Conservation (phyloP, 2,888 invertebrate species). For the Scaeva pyrastri region DNA sequence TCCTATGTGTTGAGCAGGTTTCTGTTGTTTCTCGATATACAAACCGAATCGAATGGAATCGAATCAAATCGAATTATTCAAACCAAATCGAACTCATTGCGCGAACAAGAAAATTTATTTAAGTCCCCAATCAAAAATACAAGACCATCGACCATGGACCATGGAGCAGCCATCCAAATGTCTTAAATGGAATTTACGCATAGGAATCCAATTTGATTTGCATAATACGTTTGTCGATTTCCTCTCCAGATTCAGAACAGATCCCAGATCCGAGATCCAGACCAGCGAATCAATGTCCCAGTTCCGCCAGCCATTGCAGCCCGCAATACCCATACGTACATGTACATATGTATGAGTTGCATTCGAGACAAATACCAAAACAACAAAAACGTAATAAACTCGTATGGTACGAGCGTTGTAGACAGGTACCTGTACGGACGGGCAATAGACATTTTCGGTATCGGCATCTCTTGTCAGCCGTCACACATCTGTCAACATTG, state of each 20-base stretch:
- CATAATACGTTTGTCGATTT: conserved; percentile 50
- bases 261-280: background rate
- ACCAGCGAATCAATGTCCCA: background rate
- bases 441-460: conserved; percentile 19
- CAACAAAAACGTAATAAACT: background rate
- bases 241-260: background rate
- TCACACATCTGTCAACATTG: conserved; percentile 62
- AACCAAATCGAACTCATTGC: conserved; percentile 1
- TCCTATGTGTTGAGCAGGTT: background rate
- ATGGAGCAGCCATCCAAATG: no score
- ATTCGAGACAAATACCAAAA: conserved; percentile 13
- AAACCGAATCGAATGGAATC: conserved; percentile 9
- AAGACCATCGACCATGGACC: conserved; percentile 15
- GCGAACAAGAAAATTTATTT: conserved; percentile 35
- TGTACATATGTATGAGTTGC: no score
- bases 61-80: background rate
- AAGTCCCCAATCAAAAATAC: conserved; percentile 21
- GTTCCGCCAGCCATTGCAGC: no score
- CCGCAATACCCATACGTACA: background rate
- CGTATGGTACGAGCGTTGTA: no score
- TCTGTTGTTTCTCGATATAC: conserved; percentile 27
- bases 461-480: conserved; percentile 38
- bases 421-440: no score
- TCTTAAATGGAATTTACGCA: conserved; percentile 46
- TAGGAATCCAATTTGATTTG: conserved; percentile 52